Conservation (phyloP, 1,140 invertebrate species). For the Lanistes nyassanus region DNA sequence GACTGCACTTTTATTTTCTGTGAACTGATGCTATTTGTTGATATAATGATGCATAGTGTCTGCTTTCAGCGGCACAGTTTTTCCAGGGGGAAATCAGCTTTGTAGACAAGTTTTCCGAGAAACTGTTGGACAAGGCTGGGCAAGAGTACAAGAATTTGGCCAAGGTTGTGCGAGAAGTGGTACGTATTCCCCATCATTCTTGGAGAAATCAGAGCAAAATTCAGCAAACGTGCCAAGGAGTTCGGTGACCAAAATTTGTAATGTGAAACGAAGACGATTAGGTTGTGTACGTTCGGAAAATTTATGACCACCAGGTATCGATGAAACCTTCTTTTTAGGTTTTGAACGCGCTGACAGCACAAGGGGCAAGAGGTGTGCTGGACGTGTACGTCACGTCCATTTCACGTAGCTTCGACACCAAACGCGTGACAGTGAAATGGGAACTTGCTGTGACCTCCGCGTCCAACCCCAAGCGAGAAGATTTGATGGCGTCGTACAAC, state of each 20-base stretch:
- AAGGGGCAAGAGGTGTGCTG: conserved; percentile 18
- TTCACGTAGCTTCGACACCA: neutral
- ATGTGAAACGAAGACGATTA: neutral
- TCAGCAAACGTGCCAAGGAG: neutral
- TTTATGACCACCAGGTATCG: neutral
- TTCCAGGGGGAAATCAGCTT: conserved; percentile 21
- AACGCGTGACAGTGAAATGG: conserved; percentile 9
- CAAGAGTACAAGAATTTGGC: conserved; percentile 4
- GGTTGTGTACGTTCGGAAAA: neutral
- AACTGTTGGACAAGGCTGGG: neutral
- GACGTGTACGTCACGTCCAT: conserved; percentile 12
- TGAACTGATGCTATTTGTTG: too few relatives aligned
- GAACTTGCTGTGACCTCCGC: conserved; percentile 27
- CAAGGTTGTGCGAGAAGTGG: neutral
- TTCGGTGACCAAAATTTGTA: neutral
- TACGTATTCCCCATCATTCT: neutral
- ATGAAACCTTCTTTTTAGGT: conserved; percentile 11
- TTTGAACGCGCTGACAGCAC: neutral
- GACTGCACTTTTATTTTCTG: neutral
- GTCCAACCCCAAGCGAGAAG: conserved; percentile 21
- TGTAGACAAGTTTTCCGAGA: conserved; percentile 11
- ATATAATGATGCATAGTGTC: too few relatives aligned
- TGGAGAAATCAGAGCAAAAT: neutral
- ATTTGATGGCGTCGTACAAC: conserved; percentile 25
- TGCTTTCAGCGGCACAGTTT: conserved; percentile 24